Conservation (phyloP, 1,140 invertebrate species). For the Prorops nasuta region DNA sequence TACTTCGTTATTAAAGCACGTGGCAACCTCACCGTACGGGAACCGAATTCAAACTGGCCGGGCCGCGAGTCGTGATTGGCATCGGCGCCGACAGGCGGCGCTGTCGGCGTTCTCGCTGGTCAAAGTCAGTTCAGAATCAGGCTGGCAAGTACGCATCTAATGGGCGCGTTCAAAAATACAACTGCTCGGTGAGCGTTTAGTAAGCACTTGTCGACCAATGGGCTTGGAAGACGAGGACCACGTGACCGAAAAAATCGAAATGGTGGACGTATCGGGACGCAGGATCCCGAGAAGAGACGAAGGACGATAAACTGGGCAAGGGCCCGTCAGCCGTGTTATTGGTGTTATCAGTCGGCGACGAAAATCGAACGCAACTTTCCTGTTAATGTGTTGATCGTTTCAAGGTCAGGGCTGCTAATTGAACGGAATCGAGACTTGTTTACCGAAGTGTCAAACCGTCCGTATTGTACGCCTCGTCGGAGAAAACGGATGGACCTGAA, state of each 20-base stretch:
- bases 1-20: no score
- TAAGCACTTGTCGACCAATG: no score
- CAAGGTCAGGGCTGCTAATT: constrained; percentile 3
- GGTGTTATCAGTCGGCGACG: constrained; percentile 19
- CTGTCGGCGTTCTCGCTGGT: no score
- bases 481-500: not conserved
- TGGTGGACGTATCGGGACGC: constrained; percentile 53
- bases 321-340: constrained; percentile 32
- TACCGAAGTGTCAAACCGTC: constrained; percentile 35
- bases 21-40: no score
- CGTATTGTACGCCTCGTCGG: constrained; percentile 26
- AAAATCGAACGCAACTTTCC: constrained; percentile 7
- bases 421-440: constrained; percentile 25
- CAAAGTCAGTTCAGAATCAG: no score
- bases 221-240: constrained; percentile 16
- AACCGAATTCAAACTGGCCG: no score
- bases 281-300: constrained; percentile 47
- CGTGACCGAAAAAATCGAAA: constrained; percentile 51
- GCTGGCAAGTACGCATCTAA: no score
- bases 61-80: no score
- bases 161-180: no score
- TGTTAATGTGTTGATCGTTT: not conserved
- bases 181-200: no score
- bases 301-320: constrained; percentile 48
- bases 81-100: no score